A percentile compares a stretch with the other conserved stretches of the same genome.
Evolutionary conservation across 2,888 invertebrate species (phyloP).

Genomic region (Synanthedon vespiformis): DNA sequence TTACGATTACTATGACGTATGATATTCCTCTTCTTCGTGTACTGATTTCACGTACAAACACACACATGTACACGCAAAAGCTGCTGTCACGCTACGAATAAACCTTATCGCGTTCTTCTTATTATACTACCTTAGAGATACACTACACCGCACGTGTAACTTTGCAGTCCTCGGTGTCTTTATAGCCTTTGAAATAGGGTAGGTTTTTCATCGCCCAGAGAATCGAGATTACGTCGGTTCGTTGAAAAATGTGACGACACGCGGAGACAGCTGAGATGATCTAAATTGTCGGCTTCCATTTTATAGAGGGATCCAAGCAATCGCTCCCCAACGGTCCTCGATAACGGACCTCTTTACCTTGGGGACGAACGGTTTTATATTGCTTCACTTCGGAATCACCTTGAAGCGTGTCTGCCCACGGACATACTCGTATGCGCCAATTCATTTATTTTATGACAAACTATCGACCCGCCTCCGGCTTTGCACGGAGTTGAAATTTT

Average conservation of each 20-base stretch:
- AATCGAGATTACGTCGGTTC: conserved; percentile 11
- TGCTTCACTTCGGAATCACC: not conserved
- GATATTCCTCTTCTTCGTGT: too few species aligned
- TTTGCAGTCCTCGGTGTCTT: conserved; percentile 4
- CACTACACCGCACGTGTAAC: conserved; percentile 7
- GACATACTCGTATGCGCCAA: too few species aligned
- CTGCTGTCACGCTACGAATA: conserved; percentile 22
- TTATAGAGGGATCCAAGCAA: conserved; percentile 35
- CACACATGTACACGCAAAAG: too few species aligned
- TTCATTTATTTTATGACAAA: too few species aligned
- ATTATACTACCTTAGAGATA: conserved; percentile 24
- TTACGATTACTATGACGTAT: too few species aligned
- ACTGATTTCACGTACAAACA: too few species aligned
- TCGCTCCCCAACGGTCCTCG: conserved; percentile 19
- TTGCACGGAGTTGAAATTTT: too few species aligned
- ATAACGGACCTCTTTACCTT: conserved; percentile 11
- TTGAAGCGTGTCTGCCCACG: not conserved
- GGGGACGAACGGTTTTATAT: conserved; percentile 3
- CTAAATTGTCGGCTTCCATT: conserved; percentile 50
- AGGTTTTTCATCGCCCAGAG: conserved; percentile 3
- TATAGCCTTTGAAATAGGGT: conserved; percentile 8
- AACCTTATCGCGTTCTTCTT: conserved; percentile 46
- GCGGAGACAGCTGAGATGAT: conserved; percentile 43
- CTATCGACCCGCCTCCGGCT: too few species aligned
- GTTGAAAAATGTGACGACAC: conserved; percentile 21